These are phyloP conservation scores for Gortyna flavago DNA, from an alignment of 2,888 invertebrate species.

Conservation along the genomic window DNA sequence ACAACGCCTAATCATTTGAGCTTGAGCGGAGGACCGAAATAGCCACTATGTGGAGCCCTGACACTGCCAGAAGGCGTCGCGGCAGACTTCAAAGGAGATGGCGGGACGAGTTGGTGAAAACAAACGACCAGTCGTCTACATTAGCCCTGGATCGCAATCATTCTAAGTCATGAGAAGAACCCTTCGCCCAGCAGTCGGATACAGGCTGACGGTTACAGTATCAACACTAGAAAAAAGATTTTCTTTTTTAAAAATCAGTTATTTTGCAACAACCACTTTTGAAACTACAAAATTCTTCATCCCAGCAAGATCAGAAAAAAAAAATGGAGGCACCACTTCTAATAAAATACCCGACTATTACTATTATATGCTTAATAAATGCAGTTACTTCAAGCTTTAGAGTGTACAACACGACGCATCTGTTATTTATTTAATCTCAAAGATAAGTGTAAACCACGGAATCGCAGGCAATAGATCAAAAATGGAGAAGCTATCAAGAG, in stretches of 20 bases:
- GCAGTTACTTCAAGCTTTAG: not conserved
- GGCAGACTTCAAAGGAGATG: not conserved
- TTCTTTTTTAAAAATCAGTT: too few species aligned
- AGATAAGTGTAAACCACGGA: conserved; percentile 57
- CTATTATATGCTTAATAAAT: conserved; percentile 7
- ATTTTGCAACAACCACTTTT: too few species aligned
- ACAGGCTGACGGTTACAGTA: not conserved
- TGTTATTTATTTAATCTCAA: conserved; percentile 17
- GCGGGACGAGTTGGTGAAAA: not conserved
- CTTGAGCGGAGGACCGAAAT: not conserved
- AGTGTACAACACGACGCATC: conserved; percentile 32
- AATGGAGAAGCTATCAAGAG: conserved; percentile 43
- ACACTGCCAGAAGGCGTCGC: too few species aligned
- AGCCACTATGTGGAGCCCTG: not conserved
- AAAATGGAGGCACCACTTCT: not conserved
- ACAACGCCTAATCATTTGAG: not conserved
- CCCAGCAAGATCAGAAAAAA: not conserved
- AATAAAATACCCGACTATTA: conserved; percentile 10
- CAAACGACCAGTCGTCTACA: not conserved
- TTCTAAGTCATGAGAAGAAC: not conserved
- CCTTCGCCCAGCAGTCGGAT: not conserved
- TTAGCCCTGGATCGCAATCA: not conserved
- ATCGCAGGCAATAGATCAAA: conserved; percentile 53
- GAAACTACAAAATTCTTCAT: not conserved
- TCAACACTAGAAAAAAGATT: not conserved